These are phyloP conservation scores for Calliphora vicina DNA, from an alignment of 1,140 invertebrate species.

Conservation along the genomic window DNA sequence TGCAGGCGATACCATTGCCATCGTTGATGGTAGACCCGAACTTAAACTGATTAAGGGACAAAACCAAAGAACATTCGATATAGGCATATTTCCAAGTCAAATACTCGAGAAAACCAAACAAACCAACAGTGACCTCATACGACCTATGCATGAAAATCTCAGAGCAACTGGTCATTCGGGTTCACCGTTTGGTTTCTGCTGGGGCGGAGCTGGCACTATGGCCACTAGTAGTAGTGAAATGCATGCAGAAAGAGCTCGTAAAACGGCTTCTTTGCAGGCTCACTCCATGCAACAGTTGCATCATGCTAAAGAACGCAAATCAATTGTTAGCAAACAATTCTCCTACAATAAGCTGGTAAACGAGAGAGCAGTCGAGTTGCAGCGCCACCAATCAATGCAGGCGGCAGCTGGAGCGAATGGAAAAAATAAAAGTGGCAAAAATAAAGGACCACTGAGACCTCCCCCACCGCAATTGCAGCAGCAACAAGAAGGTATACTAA, in stretches of 20 bases:
- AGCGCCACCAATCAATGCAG: constrained; percentile 46
- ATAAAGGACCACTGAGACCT: constrained; percentile 64
- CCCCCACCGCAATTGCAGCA: constrained; percentile 65
- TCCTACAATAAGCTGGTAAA: constrained; percentile 80
- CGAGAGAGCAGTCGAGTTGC: constrained; percentile 63
- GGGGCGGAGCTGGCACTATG: constrained; percentile 84
- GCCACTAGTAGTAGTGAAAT: constrained; percentile 70
- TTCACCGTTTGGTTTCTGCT: constrained; percentile 79
- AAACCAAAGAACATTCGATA: constrained; percentile 87
- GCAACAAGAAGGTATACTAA: constrained; percentile 67
- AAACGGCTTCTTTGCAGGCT: constrained; percentile 63
- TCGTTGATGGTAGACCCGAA: constrained; percentile 90
- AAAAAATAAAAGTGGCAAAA: constrained; percentile 28
- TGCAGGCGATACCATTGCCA: constrained; percentile 85
- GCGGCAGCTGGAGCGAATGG: constrained; percentile 12
- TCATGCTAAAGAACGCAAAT: constrained; percentile 65
- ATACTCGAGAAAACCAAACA: constrained; percentile 51
- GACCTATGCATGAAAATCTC: constrained; percentile 42
- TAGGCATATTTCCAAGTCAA: constrained; percentile 76
- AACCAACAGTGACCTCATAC: constrained; percentile 56
- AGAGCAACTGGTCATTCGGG: constrained; percentile 64
- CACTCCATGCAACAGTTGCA: constrained; percentile 34
- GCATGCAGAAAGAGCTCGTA: constrained; percentile 67
- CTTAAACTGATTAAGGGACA: constrained; percentile 97
- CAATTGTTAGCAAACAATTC: constrained; percentile 72